Base-by-base conservation (phyloP, 2,113 vertebrate genomes). In the Aspiorhynchus laticeps region DNA sequence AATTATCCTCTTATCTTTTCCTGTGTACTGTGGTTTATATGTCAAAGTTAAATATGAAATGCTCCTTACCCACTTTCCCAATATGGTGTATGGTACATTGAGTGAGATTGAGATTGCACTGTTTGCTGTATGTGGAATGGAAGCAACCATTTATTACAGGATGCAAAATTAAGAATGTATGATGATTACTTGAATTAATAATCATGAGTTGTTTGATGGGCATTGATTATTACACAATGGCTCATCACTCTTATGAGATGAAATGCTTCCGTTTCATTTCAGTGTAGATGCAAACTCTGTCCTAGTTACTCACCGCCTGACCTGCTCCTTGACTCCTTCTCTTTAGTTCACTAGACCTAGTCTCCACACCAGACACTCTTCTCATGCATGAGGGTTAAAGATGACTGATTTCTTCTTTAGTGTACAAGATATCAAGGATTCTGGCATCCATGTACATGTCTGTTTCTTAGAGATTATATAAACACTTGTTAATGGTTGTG, bases 351-450 rank as follows among this genome's bases (percentile, higher is more conserved):
- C 83, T n/a, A n/a, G n/a, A 51, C 67, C 24, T 71, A 83, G 63
- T 83, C 12, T 77, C 61, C 53, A 84, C 65, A 51, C 38, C 21
- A 59, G 56, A 46, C 73, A 83, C 89, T 51, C 26, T 85, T 79
- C 53, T 65, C 84, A 19, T 91, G 89, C 87, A 90, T 90, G 88
- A 89, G 63, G 76, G 63, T 85, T 85, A 88, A 33, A 41, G 10
- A 67, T 33, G 36, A 17, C n/a, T 65, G 36, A 31, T 69, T 71
- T 28, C 8, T 41, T 51, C 3, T 67, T 46, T 48, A 6, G 14
- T 82, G 59, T 67, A 21, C 80, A 31, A 41, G 24, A 28, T 6
- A 33, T 33, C 48, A 53, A 56, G 36, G 80, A 65, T 43, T 65
- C 51, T 86, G 75, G 80, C 28, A 4, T 83, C 59, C n/a, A 43